Conservation (phyloP, 1,140 invertebrate species). For the Samia ricini region DNA sequence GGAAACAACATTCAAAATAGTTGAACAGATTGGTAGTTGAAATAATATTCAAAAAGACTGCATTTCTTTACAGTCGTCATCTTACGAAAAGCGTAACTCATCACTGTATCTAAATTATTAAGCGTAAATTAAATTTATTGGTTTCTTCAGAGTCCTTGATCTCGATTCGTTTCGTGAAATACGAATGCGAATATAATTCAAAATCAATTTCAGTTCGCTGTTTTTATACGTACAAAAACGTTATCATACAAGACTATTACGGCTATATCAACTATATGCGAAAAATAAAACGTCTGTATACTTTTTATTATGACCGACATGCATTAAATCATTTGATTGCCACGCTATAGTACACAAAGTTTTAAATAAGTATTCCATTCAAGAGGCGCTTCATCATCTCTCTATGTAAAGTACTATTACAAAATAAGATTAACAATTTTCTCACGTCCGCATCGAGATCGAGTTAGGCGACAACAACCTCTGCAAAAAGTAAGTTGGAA, state of each 20-base stretch:
- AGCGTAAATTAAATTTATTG: background rate
- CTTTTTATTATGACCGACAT: constrained; percentile 3
- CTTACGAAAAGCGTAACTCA: background rate
- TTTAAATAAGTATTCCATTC: constrained; percentile 27
- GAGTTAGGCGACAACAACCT: constrained; percentile 62
- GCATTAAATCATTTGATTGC: constrained; percentile 24
- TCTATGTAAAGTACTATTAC: constrained; percentile 43
- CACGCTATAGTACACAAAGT: constrained; percentile 16
- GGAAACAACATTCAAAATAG: too few relatives aligned
- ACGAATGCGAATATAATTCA: background rate
- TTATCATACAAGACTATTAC: background rate
- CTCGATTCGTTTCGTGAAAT: background rate
- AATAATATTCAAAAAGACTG: background rate
- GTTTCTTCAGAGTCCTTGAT: background rate
- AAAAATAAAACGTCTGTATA: background rate
- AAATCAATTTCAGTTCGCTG: background rate
- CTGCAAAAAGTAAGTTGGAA: constrained; percentile 68
- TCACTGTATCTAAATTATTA: background rate
- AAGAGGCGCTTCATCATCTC: constrained; percentile 40
- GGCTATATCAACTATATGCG: background rate
- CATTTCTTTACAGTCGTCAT: background rate
- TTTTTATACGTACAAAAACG: background rate
- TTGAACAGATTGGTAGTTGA: too few relatives aligned
- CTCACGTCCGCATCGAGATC: constrained; percentile 66
- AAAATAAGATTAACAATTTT: constrained; percentile 66